Percentiles rank a stretch among this genome's conserved stretches.
Evolutionary conservation across 2,797 vertebrate species (phyloP).

Genomic region (Girardinus metallicus): DNA sequence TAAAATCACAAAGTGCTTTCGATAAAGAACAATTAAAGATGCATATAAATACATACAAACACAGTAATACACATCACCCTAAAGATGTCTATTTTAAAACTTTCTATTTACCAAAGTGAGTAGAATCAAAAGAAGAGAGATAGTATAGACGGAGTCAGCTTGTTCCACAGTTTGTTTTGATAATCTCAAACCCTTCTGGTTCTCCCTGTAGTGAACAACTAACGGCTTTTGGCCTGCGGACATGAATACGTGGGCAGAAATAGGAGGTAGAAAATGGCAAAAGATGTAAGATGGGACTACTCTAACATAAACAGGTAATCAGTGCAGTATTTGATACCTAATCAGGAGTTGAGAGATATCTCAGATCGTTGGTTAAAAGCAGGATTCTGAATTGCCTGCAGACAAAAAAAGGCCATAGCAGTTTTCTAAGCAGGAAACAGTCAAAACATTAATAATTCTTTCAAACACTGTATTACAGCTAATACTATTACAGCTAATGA

Average conservation of each 20-base stretch:
- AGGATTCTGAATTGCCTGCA: neutral
- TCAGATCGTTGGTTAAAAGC: neutral
- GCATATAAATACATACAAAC: neutral
- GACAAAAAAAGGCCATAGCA: neutral
- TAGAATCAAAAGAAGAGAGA: neutral
- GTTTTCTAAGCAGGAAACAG: neutral
- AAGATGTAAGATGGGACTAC: neutral
- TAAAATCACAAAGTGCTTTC: conserved; percentile 3
- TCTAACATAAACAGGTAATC: neutral
- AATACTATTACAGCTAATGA: neutral
- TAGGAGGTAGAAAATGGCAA: neutral
- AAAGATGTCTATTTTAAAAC: neutral
- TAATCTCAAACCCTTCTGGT: neutral
- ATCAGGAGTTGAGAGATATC: neutral
- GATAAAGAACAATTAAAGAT: neutral
- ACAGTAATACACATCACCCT: neutral
- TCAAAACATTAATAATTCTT: neutral
- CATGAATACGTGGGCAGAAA: neutral
- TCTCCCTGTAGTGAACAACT: neutral
- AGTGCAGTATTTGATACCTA: neutral
- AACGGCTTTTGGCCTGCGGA: neutral
- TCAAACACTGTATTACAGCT: neutral
- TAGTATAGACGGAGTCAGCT: neutral
- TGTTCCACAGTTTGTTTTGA: neutral
- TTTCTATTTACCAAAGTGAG: neutral